These are phyloP conservation scores for Pteria penguin DNA, from an alignment of 2,888 invertebrate genomes.

Conservation along the genomic window DNA sequence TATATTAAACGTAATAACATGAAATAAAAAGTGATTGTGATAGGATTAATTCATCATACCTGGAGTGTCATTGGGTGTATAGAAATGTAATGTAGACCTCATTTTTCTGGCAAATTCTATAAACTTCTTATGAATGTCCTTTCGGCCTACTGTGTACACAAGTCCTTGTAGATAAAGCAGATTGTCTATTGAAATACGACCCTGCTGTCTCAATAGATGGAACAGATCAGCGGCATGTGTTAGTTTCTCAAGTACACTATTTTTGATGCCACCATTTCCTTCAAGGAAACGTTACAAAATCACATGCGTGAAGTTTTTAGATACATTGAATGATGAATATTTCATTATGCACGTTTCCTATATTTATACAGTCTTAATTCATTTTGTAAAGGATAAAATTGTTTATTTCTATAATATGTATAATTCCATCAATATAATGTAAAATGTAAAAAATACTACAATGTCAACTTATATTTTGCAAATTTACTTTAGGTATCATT, in stretches of 20 bases:
- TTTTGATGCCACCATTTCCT: conserved; percentile 25
- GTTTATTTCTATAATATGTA: no score
- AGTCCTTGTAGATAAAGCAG: conserved; percentile 26
- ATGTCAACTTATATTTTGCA: no score
- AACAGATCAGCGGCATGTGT: conserved; percentile 10
- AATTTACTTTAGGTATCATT: no score
- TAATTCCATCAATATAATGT: no score
- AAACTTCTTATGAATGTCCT: conserved; percentile 30
- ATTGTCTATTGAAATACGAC: not conserved
- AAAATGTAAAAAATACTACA: no score
- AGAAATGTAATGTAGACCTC: conserved; percentile 19
- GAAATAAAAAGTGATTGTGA: no score
- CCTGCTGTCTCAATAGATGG: conserved; percentile 1
- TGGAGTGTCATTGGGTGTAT: conserved; percentile 23
- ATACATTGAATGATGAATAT: no score
- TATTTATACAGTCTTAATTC: no score
- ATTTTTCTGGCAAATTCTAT: conserved; percentile 13
- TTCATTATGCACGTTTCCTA: no score
- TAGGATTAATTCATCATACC: conserved; percentile 24
- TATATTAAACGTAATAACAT: no score
- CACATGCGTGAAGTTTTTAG: not conserved
- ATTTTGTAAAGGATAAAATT: no score
- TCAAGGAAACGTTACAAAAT: not conserved
- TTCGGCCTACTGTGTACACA: conserved; percentile 29
- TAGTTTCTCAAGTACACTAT: not conserved